These are phyloP conservation scores for Zosterops japonicus DNA, from an alignment of 2,113 vertebrate species.

Conservation along the genomic window DNA sequence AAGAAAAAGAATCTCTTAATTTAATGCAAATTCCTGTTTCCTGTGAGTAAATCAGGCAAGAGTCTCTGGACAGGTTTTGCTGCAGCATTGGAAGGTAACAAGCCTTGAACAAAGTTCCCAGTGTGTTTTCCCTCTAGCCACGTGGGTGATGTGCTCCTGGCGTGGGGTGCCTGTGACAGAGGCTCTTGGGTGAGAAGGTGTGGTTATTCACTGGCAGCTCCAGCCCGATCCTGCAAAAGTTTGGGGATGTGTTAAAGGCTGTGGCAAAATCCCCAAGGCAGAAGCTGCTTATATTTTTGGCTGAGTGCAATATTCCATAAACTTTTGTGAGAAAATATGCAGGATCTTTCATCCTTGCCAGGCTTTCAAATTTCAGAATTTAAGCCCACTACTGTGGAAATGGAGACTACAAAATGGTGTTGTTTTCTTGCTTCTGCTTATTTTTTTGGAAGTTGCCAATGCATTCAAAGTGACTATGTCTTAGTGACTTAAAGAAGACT, in stretches of 20 bases:
- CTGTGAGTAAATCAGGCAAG: background rate
- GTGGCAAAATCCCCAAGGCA: background rate
- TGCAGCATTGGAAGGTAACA: background rate
- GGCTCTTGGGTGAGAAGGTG: background rate
- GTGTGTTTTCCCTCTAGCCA: background rate
- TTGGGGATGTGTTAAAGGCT: background rate
- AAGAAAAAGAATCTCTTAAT: background rate
- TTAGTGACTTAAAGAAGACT: background rate
- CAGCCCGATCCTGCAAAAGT: background rate
- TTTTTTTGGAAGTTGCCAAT: background rate
- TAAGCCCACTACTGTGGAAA: background rate
- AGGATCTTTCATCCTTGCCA: background rate
- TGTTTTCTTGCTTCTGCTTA: background rate
- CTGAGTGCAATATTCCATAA: background rate
- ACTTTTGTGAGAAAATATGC: background rate
- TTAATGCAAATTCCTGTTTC: background rate
- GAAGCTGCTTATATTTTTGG: background rate
- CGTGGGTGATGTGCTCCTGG: rapidly evolving
- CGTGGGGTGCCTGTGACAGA: background rate
- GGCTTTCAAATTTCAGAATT: background rate
- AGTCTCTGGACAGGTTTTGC: background rate
- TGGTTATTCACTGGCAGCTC: background rate
- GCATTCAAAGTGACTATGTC: constrained; percentile 4
- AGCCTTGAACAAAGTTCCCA: background rate
- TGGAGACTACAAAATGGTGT: background rate